phyloP scores from a whole-genome alignment of 2,113 vertebrate species.

The Arenaria interpres region DNA sequence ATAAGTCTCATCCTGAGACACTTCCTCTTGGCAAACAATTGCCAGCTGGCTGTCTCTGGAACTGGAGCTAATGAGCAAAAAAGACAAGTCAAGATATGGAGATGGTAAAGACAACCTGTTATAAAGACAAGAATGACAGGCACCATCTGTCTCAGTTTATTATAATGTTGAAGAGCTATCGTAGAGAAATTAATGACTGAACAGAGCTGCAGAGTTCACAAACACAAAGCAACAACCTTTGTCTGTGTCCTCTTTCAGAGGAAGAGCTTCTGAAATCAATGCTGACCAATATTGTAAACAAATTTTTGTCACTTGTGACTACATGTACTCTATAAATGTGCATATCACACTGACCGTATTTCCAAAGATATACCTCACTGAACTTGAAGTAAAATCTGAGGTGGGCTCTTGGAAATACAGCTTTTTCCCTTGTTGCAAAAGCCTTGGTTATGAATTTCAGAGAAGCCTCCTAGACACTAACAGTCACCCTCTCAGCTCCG shows the following conservation, averaged over 20 bases:
- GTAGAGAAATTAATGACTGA: conserved; percentile 12
- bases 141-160: conserved; percentile 45
- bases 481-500: not conserved
- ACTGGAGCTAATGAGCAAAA: conserved; percentile 82
- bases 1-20: conserved; percentile 84
- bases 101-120: conserved; percentile 42
- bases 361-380: not conserved
- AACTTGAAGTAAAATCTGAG: not conserved
- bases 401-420: not conserved
- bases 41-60: conserved; percentile 90
- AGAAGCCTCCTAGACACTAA: not conserved
- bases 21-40: conserved; percentile 86
- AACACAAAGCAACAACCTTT: not conserved
- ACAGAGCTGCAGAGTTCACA: conserved; percentile 1
- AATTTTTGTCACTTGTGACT: not conserved
- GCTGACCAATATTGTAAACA: not conserved
- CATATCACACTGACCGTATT: not conserved
- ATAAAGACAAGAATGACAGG: conserved; percentile 42
- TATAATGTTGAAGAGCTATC: not conserved
- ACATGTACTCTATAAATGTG: not conserved
- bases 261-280: not conserved
- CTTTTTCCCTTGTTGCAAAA: not conserved
- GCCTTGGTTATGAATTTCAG: not conserved
- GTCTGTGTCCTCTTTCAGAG: not conserved
- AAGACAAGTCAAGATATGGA: conserved; percentile 22